Evolutionary conservation across 2,888 invertebrate species (phyloP).

Genomic region (Heteromyza rotundicornis): DNA sequence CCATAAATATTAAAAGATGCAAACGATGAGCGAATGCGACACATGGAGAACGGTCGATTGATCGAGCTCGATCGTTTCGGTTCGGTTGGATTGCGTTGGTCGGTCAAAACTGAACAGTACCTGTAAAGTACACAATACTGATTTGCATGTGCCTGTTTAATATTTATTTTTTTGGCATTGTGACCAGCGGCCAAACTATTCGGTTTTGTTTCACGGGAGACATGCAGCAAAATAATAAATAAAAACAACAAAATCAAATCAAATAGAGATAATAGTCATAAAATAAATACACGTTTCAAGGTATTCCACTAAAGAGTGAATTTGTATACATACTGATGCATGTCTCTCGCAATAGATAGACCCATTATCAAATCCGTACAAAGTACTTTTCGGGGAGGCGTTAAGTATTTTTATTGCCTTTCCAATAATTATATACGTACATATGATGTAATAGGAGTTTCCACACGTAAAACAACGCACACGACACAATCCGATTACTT

Average conservation of each 20-base stretch:
- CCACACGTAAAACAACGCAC: no score
- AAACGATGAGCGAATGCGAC: neutral
- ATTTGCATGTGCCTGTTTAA: conserved; percentile 38
- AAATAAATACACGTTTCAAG: conserved; percentile 11
- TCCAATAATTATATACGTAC: no score
- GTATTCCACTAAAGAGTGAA: no score
- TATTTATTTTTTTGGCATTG: conserved; percentile 53
- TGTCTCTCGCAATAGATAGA: no score
- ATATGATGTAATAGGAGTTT: no score
- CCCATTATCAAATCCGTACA: no score
- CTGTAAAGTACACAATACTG: neutral
- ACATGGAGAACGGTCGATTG: no score
- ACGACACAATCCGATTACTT: no score
- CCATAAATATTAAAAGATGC: neutral
- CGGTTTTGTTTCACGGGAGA: neutral
- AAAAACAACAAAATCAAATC: conserved; percentile 33
- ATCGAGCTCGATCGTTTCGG: no score
- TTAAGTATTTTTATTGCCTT: no score
- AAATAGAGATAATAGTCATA: conserved; percentile 19
- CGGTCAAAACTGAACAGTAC: neutral
- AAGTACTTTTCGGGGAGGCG: no score
- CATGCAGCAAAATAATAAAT: conserved; percentile 32
- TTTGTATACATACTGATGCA: no score
- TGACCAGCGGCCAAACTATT: conserved; percentile 39
- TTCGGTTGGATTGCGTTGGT: neutral